Base-by-base conservation (phyloP, 2,888 invertebrate genomes). In the Ennomos fuscantarius region DNA sequence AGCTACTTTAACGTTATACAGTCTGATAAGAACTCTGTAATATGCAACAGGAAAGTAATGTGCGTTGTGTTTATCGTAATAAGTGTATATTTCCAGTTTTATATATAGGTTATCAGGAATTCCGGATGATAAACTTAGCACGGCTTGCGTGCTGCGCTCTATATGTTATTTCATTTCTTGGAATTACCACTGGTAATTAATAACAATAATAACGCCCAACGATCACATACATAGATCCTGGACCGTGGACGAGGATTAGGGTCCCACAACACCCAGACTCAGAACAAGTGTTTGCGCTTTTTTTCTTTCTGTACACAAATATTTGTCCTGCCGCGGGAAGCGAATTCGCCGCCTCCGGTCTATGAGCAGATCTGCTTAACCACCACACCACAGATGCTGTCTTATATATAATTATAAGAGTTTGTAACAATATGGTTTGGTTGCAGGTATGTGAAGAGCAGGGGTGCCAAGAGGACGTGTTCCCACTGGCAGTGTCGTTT, bases 361-460 rank as follows among this genome's bases (percentile, higher is more conserved):
- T n/a, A n/a, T n/a, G n/a, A n/a, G n/a, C n/a, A n/a, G n/a, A n/a
- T n/a, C n/a, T n/a, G n/a, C n/a, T n/a, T n/a, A n/a, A n/a, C n/a
- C n/a, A n/a, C n/a, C n/a, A n/a, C n/a, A n/a, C n/a, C n/a, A n/a
- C n/a, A n/a, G n/a, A n/a, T n/a, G n/a, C n/a, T n/a, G n/a, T n/a
- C n/a, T n/a, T n/a, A n/a, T n/a, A n/a, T n/a, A n/a, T n/a, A n/a
- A n/a, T n/a, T n/a, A n/a, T n/a, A n/a, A n/a, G n/a, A 47, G 39
- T 66, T 62, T 61, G 50, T 66, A 65, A 70, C 53, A 36, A 36
- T 32, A 57, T 15, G 44, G 34, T 60, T 68, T 66, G 54, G 68
- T 92, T 88, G 44, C 93, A 98, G 98, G 97, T 99, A 71, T 98
- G 98, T 91, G 97, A 97, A 82, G 98, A 98, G 82, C 96, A 97